Evolutionary conservation across 2,888 invertebrate genomes (phyloP).

Genomic region (Lutraria lutraria): DNA sequence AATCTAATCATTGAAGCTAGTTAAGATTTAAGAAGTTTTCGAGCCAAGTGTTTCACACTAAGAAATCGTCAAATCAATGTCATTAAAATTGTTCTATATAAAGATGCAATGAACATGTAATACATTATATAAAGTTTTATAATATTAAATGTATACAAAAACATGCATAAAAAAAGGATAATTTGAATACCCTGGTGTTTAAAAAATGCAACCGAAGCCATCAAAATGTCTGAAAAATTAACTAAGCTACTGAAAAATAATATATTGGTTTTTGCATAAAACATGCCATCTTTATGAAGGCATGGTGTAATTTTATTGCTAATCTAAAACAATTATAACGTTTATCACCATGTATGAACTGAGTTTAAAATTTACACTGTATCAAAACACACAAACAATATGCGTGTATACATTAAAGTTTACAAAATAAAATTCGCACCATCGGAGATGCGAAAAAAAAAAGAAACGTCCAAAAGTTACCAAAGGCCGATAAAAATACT

Average conservation of each 20-base stretch:
- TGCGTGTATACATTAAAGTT: conserved; percentile 44
- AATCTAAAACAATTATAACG: conserved; percentile 45
- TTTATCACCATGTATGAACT: conserved; percentile 46
- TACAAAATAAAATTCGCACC: conserved; percentile 49
- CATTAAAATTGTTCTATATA: too few relatives aligned
- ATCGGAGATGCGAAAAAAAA: conserved; percentile 29
- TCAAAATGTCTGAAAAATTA: conserved; percentile 15
- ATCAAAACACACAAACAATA: conserved; percentile 43
- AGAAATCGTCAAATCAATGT: too few relatives aligned
- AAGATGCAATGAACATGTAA: too few relatives aligned
- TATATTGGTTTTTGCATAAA: conserved; percentile 51
- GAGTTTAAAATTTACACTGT: conserved; percentile 49
- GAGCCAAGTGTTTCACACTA: too few relatives aligned
- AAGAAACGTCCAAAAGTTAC: conserved; percentile 39
- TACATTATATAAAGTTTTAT: too few relatives aligned
- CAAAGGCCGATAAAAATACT: conserved; percentile 34
- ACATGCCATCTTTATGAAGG: conserved; percentile 34
- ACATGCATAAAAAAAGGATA: too few relatives aligned
- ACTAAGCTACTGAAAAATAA: conserved; percentile 52
- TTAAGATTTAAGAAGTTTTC: too few relatives aligned
- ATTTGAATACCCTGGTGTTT: neutral
- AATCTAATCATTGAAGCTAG: too few relatives aligned
- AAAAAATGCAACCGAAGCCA: neutral
- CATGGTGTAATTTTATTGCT: conserved; percentile 39
- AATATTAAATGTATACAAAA: too few relatives aligned